Evolutionary conservation across 2,797 vertebrate species (phyloP).

Genomic region (Macropus fuliginosus): DNA sequence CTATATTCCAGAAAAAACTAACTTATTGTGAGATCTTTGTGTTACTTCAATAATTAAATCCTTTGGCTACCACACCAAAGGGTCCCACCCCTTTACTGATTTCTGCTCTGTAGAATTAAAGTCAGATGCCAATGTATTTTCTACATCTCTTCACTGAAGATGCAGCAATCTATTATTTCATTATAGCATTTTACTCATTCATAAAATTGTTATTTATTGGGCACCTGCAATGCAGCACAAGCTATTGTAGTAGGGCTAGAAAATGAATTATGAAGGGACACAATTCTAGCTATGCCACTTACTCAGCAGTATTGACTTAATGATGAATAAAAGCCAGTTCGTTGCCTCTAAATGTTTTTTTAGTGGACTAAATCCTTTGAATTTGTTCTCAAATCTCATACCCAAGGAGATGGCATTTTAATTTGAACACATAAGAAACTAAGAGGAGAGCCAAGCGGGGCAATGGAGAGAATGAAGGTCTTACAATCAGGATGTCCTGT

Average conservation of each 20-base stretch:
- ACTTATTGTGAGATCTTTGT: conserved; percentile 27
- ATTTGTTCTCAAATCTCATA: not conserved
- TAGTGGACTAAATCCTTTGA: not conserved
- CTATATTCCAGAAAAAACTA: conserved; percentile 9
- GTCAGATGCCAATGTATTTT: not conserved
- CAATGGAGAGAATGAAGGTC: not conserved
- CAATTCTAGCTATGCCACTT: not conserved
- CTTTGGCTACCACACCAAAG: not conserved
- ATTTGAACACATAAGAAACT: not conserved
- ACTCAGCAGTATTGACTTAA: conserved; percentile 39
- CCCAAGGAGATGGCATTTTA: not conserved
- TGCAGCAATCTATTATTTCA: not conserved
- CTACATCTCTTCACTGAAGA: not conserved
- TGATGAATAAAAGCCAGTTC: conserved; percentile 4
- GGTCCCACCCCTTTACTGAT: not conserved
- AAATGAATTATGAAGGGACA: conserved; percentile 14
- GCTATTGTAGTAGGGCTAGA: not conserved
- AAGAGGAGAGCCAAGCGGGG: not conserved
- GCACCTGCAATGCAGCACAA: conserved; percentile 4
- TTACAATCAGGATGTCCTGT: not conserved
- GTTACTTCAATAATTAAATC: conserved; percentile 38
- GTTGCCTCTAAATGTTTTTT: not conserved
- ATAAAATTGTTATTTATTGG: conserved; percentile 22
- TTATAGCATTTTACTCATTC: conserved; percentile 10
- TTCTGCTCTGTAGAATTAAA: conserved; percentile 15